Evolutionary conservation across 2,113 vertebrate genomes (phyloP), one percentile per base, ranked within the genome.

Genomic region (Prionailurus viverrinus): DNA sequence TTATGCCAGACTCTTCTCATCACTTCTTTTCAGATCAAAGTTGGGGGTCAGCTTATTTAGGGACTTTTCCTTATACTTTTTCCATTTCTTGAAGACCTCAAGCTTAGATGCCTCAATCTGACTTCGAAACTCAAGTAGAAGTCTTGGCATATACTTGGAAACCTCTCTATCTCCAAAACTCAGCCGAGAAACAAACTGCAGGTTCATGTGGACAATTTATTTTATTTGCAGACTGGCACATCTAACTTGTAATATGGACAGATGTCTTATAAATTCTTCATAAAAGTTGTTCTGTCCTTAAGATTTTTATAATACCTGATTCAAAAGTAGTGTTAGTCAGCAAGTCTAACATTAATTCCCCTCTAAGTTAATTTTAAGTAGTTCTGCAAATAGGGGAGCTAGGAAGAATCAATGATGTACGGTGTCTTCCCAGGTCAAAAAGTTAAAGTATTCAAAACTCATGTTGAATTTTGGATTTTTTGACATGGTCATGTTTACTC

Each of bases 311-410:
- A 89, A 19, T 14, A 69, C 7, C 58, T 89, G 58, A 66, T 89
- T 88, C 41, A 74, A 76, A 91, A 66, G 48, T 4, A 94, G 13
- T 21, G 16, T 82, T 96, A 84, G 68, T 89, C 14, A 87, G 8
- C 12, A 69, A 12, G 3, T 48, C 25, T 48, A 69, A 6, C 19
- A 80, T 69, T 68, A 81, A 69, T 85, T 68, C 91, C 41, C 31
- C 13, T 88, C 68, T n/a, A 91, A 93, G 84, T n/a, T 66, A 41
- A 88, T 73, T 95, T 48, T 61, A 5, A 79, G 6, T 88, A 85
- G 21, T 74, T 85, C 19, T 76, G 36, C 12, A 71, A 6, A 89
- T 76, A 55, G 69, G 10, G 81, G 19, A 85, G 33, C 41, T 96
- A 36, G 39, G 36, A 63, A 92, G 7, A 76, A 63, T 82, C 14